Base-by-base conservation (phyloP, 2,888 invertebrate genomes). In the Dichetophora obliterata region DNA sequence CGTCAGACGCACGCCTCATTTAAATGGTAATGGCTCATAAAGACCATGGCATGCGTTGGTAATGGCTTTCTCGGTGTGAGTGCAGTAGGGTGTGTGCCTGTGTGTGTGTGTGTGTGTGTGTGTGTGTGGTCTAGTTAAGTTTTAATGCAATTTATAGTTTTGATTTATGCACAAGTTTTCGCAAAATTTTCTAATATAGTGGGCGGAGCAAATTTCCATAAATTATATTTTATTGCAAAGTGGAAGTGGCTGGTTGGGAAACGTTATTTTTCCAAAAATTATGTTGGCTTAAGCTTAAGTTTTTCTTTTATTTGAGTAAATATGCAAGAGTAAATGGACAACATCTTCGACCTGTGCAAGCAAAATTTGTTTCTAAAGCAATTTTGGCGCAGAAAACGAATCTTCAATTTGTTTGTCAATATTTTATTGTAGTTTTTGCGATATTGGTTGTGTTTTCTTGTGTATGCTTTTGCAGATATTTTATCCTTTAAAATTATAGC, bases 1-100 rank as follows among this genome's bases (percentile, higher is more conserved):
- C 59, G 14, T 59, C 59, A 24, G 24, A 59, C 16, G 27, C 27
- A 59, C 59, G 59, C 59, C 59, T 31, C 59, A 59, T 59, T 59
- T 27, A 31, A 24, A 16, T 31, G 27, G 59, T 27, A 27, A 24
- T 31, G 27, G 11, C 14, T 24, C 59, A 59, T 59, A 24, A 59
- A 59, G 9, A 19, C 24, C 27, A 31, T 27, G 59, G 59, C 59
- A 59, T 59, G 27, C 27, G 5, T 5, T 24, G 4, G 59, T 5
- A 59, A 59, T 59, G 59, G 27, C 19, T 59, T 19, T 16, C 59
- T 19, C 14, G 24, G 59, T 27, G 59, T 59, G 27, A 14, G 4
- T 14, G 27, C n/a, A 27, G 4, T 43, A 43, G 11, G 43, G 22
- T 59, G 59, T 59, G 59, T 59, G 59, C 11, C 27, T 5, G 19